Evolutionary conservation across 2,888 invertebrate genomes (phyloP).

Genomic region (Atherix ibis): DNA sequence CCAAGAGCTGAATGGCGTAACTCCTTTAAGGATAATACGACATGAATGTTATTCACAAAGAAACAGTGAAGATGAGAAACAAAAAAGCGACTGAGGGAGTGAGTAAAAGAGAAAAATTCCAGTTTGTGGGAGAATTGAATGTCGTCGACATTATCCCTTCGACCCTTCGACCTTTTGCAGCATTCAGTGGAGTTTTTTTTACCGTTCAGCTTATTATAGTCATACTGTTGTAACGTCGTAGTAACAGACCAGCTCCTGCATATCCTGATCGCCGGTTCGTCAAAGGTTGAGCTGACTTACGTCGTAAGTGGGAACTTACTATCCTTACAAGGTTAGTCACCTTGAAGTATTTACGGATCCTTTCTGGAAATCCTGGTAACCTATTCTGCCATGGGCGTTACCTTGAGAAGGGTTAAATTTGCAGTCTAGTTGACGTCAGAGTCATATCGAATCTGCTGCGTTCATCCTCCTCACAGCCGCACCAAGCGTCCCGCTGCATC

Average conservation of each 20-base stretch:
- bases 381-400: constrained; percentile 33
- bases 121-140: too few species aligned
- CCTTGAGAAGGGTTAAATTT: constrained; percentile 27
- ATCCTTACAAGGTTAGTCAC: constrained; percentile 10
- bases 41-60: too few species aligned
- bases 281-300: constrained; percentile 33
- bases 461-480: not conserved
- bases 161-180: too few species aligned
- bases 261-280: constrained; percentile 21
- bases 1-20: too few species aligned
- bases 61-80: too few species aligned
- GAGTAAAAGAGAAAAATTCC: too few species aligned
- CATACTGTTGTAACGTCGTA: constrained; percentile 23
- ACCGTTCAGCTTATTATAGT: too few species aligned
- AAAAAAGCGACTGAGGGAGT: too few species aligned
- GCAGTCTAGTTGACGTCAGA: constrained; percentile 4
- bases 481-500: constrained; percentile 1
- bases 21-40: too few species aligned
- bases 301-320: constrained; percentile 29
- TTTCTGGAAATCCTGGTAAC: constrained; percentile 18
- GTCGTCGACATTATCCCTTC: too few species aligned
- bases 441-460: not conserved
- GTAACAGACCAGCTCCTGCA: constrained; percentile 16
- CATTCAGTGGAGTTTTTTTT: too few species aligned
- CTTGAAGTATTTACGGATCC: not conserved